phyloP scores from a whole-genome alignment of 2,888 invertebrate genomes.

The Drosophila mercatorum region DNA sequence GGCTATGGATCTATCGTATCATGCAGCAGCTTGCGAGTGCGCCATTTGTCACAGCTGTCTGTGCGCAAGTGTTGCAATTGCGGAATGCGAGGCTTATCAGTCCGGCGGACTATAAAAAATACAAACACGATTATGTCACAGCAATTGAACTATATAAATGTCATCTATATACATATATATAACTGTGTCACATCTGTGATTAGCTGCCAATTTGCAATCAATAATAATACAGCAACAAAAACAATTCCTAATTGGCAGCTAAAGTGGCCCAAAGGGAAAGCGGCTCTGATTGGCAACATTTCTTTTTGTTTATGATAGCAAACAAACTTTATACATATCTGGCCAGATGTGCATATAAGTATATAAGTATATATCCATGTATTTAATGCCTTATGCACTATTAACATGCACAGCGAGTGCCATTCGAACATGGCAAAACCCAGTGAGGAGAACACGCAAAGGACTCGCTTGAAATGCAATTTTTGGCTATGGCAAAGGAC shows the following conservation, averaged over 20 bases:
- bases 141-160: conserved; percentile 3
- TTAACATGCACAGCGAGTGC: conserved; percentile 63
- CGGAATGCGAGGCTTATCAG: conserved; percentile 21
- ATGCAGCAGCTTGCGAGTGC: not conserved
- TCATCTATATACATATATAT: not conserved
- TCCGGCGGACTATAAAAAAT: conserved; percentile 3
- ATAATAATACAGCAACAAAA: conserved; percentile 26
- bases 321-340: conserved; percentile 33
- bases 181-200: conserved; percentile 34
- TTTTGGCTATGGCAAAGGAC: not conserved
- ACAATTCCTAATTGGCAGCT: conserved; percentile 45
- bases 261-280: conserved; percentile 17
- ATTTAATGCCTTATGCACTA: conserved; percentile 49
- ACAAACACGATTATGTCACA: conserved; percentile 46
- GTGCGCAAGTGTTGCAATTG: not conserved
- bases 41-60: conserved; percentile 20
- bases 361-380: too few species aligned
- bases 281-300: conserved; percentile 33
- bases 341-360: too few species aligned
- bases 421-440: conserved; percentile 40
- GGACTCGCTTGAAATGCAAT: conserved; percentile 15
- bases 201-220: conserved; percentile 69
- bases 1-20: conserved; percentile 4
- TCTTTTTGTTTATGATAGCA: conserved; percentile 49
- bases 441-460: conserved; percentile 33